Evolutionary conservation across 2,113 vertebrate genomes (phyloP), one percentile per base, ranked within the genome.

Genomic region (Cebus imitator): DNA sequence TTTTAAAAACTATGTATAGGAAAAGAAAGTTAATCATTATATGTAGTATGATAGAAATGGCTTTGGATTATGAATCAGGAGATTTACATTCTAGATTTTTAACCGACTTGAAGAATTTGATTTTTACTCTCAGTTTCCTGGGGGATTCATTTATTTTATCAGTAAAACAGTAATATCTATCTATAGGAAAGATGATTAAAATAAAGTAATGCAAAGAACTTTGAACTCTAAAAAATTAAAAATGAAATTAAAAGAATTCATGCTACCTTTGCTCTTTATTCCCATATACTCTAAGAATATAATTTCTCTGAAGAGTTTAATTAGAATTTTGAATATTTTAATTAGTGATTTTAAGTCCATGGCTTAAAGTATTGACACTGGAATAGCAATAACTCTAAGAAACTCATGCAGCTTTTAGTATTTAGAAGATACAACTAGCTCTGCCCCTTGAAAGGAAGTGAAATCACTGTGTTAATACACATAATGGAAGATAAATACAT

Each of bases 271-370:
- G 25, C 45, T 87, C 82, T 91, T 92, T 37, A 73, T n/a, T 93
- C 37, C 23, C 48, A 45, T 43, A 89, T 84, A 87, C 45, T 92
- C 58, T 66, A 93, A 95, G 57, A 61, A 18, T 68, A 66, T 66
- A 80, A 87, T 95, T 93, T 96, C 83, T 92, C 25, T 55, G 40
- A 87, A 87, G 37, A 52, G 14, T 81, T 95, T 91, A 91, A 73
- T 93, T 94, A 82, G 35, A 76, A 90, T 45, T 85, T 95, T 83
- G 50, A 72, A 66, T 91, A 55, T 55, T 86, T 95, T 75, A 79
- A 83, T 93, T 94, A 83, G 66, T 73, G 79, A 83, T 76, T 93
- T 73, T 88, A 94, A 55, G 43, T 91, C 32, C 10, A 23, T 70
- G 20, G 7, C 68, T 78, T 96, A 76, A 88, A 76, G 32, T 80